Evolutionary conservation across 2,888 invertebrate genomes (phyloP).

Genomic region (Coleophora deauratella): DNA sequence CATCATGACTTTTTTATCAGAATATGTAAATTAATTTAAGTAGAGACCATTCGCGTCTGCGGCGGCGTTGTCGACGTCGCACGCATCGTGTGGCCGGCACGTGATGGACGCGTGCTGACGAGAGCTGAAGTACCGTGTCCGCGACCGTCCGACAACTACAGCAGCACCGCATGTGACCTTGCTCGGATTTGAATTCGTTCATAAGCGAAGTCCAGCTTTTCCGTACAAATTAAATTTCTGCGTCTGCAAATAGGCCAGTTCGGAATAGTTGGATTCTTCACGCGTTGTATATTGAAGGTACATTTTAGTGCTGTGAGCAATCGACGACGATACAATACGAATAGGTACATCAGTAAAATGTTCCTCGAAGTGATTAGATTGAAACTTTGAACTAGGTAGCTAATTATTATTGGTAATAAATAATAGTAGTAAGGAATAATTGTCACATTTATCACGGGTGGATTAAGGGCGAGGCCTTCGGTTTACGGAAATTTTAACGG

Average conservation of each 20-base stretch:
- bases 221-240: too few relatives aligned
- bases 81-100: slow-evolving; percentile 3
- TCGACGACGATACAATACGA: too few relatives aligned
- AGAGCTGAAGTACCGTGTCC: neutral
- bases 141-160: neutral
- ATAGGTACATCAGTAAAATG: too few relatives aligned
- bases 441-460: slow-evolving; percentile 23
- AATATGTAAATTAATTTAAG: slow-evolving; percentile 13
- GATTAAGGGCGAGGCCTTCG: slow-evolving; percentile 42
- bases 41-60: too few relatives aligned
- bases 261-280: too few relatives aligned
- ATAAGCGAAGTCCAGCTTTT: slow-evolving; percentile 8
- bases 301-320: too few relatives aligned
- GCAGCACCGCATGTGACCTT: slow-evolving; percentile 33
- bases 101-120: slow-evolving; percentile 6
- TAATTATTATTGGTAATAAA: slow-evolving; percentile 23
- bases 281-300: too few relatives aligned
- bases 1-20: neutral
- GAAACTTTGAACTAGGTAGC: too few relatives aligned
- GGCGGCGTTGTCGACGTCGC: slow-evolving; percentile 10
- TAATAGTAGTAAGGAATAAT: too few relatives aligned
- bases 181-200: slow-evolving; percentile 28
- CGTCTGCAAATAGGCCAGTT: too few relatives aligned
- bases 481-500: slow-evolving; percentile 37
- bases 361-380: too few relatives aligned